phyloP scores from a whole-genome alignment of 2,888 invertebrate species.

The Coelinius sp. region DNA sequence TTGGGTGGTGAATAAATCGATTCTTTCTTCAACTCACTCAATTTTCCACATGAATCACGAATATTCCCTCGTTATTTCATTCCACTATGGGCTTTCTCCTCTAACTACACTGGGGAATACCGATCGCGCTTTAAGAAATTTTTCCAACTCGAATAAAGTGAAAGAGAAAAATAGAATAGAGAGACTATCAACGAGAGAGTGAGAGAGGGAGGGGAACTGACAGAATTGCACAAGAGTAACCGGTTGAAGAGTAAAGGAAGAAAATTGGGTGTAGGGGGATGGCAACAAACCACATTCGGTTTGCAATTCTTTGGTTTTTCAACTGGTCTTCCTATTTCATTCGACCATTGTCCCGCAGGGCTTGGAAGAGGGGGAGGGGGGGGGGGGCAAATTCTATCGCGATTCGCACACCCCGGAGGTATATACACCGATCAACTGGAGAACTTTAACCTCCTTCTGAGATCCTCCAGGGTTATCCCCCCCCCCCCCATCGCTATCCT shows the following conservation, averaged over 20 bases:
- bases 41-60: slow-evolving; percentile 30
- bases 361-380: not conserved
- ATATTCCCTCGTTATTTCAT: slow-evolving; percentile 25
- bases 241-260: not conserved
- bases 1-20: slow-evolving; percentile 10
- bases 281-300: slow-evolving; percentile 21
- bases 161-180: not conserved
- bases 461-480: not conserved
- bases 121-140: slow-evolving; percentile 21
- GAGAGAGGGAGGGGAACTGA: not conserved
- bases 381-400: slow-evolving; percentile 36
- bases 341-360: slow-evolving; percentile 39
- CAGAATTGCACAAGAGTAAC: not conserved
- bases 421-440: slow-evolving; percentile 32
- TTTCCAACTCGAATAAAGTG: not conserved
- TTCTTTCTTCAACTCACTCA: slow-evolving; percentile 16
- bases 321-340: slow-evolving; percentile 26
- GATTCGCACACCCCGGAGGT: slow-evolving; percentile 27
- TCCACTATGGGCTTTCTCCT: not conserved
- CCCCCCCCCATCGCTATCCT: not conserved
- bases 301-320: slow-evolving; percentile 17
- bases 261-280: not conserved
- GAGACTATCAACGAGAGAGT: too few relatives aligned
- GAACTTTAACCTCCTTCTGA: slow-evolving; percentile 35
- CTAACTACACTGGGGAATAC: slow-evolving; percentile 9